Conservation (phyloP, 30 jellyfish, hydroid and myxozoan genomes). For the Aurelia sp. region DNA sequence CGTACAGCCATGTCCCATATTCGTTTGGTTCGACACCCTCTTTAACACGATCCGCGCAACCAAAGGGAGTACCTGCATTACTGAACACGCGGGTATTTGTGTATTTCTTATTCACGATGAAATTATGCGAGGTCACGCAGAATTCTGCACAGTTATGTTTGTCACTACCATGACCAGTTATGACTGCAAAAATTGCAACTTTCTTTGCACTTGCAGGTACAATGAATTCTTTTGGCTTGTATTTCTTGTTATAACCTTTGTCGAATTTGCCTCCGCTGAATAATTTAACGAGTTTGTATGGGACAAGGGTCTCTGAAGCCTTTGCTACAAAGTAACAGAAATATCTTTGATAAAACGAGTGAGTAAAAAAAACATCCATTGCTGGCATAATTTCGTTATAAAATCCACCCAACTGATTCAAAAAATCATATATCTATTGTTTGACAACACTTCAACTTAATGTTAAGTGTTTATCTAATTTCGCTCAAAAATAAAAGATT, state of each 20-base stretch:
- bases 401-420: too few relatives aligned
- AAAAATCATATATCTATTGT: too few relatives aligned
- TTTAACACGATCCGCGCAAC: constrained; percentile 96
- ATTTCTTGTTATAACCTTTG: constrained; percentile 75
- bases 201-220: constrained; percentile 79
- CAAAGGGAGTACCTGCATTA: constrained; percentile 97
- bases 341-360: too few relatives aligned
- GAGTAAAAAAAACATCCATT: too few relatives aligned
- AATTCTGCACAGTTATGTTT: constrained; percentile 97
- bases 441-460: too few relatives aligned
- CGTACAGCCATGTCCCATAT: constrained; percentile 99
- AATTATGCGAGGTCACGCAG: constrained; percentile 95
- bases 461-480: too few relatives aligned
- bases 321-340: constrained; percentile 5
- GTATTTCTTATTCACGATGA: constrained; percentile 71
- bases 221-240: constrained; percentile 65
- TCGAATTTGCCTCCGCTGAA: constrained; percentile 94
- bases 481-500: too few relatives aligned
- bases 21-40: constrained; percentile 98
- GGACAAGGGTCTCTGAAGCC: constrained; percentile 49
- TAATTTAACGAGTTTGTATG: constrained; percentile 70
- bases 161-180: constrained; percentile 99
- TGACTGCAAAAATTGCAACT: constrained; percentile 78
- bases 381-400: too few relatives aligned
- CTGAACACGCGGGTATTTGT: constrained; percentile 87